Conservation (phyloP, 2,888 invertebrate genomes). For the Aleiodes alternator region DNA sequence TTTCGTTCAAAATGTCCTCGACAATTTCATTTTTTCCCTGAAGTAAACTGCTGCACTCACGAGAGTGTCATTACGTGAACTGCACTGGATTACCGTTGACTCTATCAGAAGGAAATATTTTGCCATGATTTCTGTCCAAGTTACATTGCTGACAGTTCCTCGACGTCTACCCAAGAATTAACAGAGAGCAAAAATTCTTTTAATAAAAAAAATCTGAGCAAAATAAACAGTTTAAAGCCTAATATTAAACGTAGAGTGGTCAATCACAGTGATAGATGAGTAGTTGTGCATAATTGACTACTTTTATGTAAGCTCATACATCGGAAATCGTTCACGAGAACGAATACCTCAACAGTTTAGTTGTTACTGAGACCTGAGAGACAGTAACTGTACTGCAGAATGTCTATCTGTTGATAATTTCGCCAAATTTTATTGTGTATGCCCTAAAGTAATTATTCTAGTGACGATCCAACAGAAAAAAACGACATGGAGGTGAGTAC, state of each 20-base stretch:
- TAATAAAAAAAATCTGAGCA: too few relatives aligned
- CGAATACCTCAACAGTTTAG: neutral
- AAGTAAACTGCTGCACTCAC: constrained; percentile 12
- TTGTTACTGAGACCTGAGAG: neutral
- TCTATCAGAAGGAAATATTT: too few relatives aligned
- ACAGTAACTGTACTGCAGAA: constrained; percentile 2
- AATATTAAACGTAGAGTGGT: constrained; percentile 18
- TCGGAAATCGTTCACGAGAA: constrained; percentile 4
- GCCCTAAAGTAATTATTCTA: neutral
- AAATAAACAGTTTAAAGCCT: neutral
- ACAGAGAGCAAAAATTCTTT: too few relatives aligned
- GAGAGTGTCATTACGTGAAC: constrained; percentile 26
- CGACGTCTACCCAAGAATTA: too few relatives aligned
- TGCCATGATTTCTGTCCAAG: too few relatives aligned
- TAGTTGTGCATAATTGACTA: constrained; percentile 15
- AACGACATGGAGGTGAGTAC: neutral
- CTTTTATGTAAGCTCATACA: constrained; percentile 18
- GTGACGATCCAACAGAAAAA: neutral
- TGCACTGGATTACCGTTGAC: neutral
- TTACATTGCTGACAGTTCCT: too few relatives aligned
- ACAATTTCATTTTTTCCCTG: neutral
- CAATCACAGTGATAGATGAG: constrained; percentile 12
- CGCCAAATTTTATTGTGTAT: neutral
- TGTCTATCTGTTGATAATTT: constrained; percentile 1
- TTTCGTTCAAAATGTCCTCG: constrained; percentile 1